Evolutionary conservation across 1,140 invertebrate genomes (phyloP).

Genomic region (Venustaconcha ellipsiformis): DNA sequence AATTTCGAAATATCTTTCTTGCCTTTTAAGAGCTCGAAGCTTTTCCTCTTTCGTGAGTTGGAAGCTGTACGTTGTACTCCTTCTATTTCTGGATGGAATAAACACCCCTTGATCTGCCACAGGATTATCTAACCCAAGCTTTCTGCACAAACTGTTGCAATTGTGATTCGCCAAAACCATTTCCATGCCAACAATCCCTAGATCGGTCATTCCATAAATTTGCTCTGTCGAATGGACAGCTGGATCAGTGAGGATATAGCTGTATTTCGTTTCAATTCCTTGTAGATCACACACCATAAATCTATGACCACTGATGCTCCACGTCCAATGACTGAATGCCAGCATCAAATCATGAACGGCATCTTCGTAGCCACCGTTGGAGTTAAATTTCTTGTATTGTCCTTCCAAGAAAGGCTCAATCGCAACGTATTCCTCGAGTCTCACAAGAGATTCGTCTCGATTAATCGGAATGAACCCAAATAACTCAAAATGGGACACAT

Average conservation of each 20-base stretch:
- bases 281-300: slow-evolving; percentile 26
- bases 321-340: slow-evolving; percentile 27
- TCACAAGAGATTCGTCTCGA: slow-evolving; percentile 16
- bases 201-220: slow-evolving; percentile 11
- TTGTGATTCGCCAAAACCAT: slow-evolving; percentile 12
- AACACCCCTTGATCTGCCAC: not conserved
- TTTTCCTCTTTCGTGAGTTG: slow-evolving; percentile 5
- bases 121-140: slow-evolving; percentile 8
- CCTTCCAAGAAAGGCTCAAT: slow-evolving; percentile 17
- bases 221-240: slow-evolving; percentile 4
- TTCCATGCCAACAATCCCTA: slow-evolving; percentile 18
- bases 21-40: not conserved
- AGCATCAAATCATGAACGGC: slow-evolving; percentile 2
- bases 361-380: slow-evolving; percentile 24
- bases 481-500: slow-evolving; percentile 27
- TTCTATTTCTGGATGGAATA: not conserved
- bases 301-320: slow-evolving; percentile 11
- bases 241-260: slow-evolving; percentile 13
- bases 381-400: slow-evolving; percentile 23
- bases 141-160: slow-evolving; percentile 7
- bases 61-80: slow-evolving; percentile 4
- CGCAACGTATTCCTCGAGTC: slow-evolving; percentile 2
- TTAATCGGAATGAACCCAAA: slow-evolving; percentile 18
- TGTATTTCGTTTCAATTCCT: not conserved
- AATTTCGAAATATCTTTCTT: too few relatives aligned